Conservation (phyloP, 2,888 invertebrate genomes). For the Halictus ligatus region DNA sequence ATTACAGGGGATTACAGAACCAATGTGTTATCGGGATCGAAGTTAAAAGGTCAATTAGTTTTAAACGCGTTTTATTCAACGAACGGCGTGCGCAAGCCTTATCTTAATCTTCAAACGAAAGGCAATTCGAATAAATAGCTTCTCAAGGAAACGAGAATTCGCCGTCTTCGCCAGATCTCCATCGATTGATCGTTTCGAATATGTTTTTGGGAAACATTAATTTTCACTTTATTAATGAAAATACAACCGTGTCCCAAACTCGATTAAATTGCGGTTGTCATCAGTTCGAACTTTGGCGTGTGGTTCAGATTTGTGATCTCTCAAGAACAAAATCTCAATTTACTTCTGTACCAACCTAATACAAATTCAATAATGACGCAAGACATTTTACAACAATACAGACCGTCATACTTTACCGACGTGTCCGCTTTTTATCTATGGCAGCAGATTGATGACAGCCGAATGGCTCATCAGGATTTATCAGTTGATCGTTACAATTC, state of each 20-base stretch:
- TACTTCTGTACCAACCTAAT: too few species aligned
- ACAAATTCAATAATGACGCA: neutral
- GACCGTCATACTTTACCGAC: neutral
- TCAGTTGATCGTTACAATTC: neutral
- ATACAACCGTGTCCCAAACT: neutral
- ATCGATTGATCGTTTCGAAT: neutral
- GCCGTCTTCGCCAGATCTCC: neutral
- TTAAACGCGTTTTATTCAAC: conserved; percentile 10
- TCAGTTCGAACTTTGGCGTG: neutral
- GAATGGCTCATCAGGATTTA: neutral
- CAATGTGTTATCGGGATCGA: conserved; percentile 4
- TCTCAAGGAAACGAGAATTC: neutral
- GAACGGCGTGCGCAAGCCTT: conserved; percentile 2
- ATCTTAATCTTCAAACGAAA: conserved; percentile 22
- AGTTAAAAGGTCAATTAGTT: conserved; percentile 20
- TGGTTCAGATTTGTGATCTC: too few species aligned
- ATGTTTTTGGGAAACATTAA: neutral
- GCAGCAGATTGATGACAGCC: neutral
- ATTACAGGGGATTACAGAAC: neutral
- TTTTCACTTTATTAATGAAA: neutral
- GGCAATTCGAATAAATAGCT: conserved; percentile 13
- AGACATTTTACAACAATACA: neutral
- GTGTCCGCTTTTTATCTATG: neutral
- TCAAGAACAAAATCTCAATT: neutral
- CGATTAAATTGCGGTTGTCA: neutral